phyloP scores from a whole-genome alignment of 1,140 invertebrate species.

The Bombus breviceps region DNA sequence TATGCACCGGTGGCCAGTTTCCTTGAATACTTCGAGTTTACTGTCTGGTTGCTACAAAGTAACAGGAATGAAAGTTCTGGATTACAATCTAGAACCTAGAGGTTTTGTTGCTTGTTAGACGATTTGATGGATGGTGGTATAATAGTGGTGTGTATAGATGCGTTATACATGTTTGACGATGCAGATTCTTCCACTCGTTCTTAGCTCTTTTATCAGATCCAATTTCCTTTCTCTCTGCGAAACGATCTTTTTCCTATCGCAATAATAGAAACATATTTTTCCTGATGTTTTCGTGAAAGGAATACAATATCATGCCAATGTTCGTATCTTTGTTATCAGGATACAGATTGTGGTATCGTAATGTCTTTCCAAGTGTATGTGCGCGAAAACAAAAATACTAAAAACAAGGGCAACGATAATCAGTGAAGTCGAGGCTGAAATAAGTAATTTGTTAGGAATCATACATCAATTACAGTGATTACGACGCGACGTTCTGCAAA shows the following conservation, averaged over 20 bases:
- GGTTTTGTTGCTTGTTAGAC: background rate
- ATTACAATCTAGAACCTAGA: background rate
- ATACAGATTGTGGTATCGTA: no score
- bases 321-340: no score
- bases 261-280: no score
- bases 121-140: background rate
- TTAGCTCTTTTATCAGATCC: no score
- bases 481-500: background rate
- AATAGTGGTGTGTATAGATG: background rate
- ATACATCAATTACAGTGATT: background rate
- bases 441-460: background rate
- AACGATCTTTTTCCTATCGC: no score
- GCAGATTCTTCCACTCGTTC: background rate
- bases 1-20: background rate
- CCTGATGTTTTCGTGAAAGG: no score
- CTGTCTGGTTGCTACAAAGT: background rate
- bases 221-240: no score
- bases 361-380: background rate
- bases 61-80: constrained; percentile 1
- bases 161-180: background rate
- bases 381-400: background rate
- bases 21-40: background rate
- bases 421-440: background rate
- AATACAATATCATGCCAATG: no score
- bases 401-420: constrained; percentile 1